Evolutionary conservation across 1,140 invertebrate species (phyloP).

Genomic region (Octopus sinensis): DNA sequence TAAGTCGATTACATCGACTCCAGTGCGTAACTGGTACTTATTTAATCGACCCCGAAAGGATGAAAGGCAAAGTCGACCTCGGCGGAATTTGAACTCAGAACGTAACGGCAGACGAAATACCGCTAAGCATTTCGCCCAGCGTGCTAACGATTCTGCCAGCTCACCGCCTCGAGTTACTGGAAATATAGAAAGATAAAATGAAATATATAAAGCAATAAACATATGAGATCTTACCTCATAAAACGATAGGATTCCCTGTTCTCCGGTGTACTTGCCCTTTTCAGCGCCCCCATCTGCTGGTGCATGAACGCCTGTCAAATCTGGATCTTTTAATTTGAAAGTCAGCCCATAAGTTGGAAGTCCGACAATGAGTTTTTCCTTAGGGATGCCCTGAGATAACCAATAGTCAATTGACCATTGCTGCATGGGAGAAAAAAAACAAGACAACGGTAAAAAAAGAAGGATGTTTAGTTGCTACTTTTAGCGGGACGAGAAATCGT

Average conservation of each 20-base stretch:
- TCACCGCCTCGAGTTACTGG: too few species aligned
- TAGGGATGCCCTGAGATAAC: conserved; percentile 73
- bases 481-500: too few species aligned
- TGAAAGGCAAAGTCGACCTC: too few species aligned
- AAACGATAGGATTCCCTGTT: conserved; percentile 87
- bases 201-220: background rate
- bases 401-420: conserved; percentile 60
- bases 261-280: conserved; percentile 79
- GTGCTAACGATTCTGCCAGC: too few species aligned
- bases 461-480: too few species aligned
- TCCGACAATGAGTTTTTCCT: conserved; percentile 77
- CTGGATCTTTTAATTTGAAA: conserved; percentile 70
- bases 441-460: too few species aligned
- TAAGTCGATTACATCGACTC: too few species aligned
- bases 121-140: too few species aligned
- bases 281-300: conserved; percentile 70
- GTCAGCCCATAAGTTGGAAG: conserved; percentile 86
- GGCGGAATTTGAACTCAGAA: too few species aligned
- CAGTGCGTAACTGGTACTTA: too few species aligned
- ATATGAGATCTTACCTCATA: conserved; percentile 68
- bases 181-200: background rate
- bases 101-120: too few species aligned
- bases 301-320: conserved; percentile 80
- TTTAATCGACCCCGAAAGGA: too few species aligned
- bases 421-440: conserved; percentile 21